These are phyloP conservation scores for Pangasius macronema DNA, from an alignment of 2,797 vertebrate genomes.

Conservation along the genomic window DNA sequence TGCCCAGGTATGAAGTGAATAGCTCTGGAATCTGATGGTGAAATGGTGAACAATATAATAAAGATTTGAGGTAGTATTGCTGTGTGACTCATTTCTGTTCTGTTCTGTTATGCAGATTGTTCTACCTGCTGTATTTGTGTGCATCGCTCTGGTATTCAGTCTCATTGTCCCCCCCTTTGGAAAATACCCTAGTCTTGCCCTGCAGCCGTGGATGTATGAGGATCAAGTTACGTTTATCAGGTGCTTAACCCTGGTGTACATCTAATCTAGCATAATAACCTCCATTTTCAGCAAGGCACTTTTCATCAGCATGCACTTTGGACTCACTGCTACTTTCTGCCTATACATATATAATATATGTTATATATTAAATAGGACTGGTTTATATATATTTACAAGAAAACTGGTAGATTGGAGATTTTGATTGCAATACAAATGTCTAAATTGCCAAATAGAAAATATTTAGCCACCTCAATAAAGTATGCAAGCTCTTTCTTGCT, in stretches of 20 bases:
- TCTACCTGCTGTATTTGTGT: constrained; percentile 95
- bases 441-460: background rate
- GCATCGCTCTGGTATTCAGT: constrained; percentile 95
- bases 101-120: constrained; percentile 82
- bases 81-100: constrained; percentile 12
- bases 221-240: constrained; percentile 95
- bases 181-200: constrained; percentile 92
- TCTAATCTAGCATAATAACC: background rate
- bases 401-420: background rate
- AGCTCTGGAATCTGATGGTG: background rate
- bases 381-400: background rate
- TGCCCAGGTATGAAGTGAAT: constrained; percentile 84
- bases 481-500: background rate
- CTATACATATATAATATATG: background rate
- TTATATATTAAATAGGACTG: background rate
- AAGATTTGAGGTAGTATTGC: background rate
- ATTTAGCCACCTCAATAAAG: background rate
- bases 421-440: background rate
- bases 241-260: constrained; percentile 65
- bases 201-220: constrained; percentile 94
- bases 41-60: background rate
- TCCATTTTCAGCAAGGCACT: background rate
- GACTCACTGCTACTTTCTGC: background rate
- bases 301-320: constrained; percentile 2
- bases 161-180: constrained; percentile 97